Conservation (phyloP, 2,113 vertebrate species). For the Melanerpes formicivorus region DNA sequence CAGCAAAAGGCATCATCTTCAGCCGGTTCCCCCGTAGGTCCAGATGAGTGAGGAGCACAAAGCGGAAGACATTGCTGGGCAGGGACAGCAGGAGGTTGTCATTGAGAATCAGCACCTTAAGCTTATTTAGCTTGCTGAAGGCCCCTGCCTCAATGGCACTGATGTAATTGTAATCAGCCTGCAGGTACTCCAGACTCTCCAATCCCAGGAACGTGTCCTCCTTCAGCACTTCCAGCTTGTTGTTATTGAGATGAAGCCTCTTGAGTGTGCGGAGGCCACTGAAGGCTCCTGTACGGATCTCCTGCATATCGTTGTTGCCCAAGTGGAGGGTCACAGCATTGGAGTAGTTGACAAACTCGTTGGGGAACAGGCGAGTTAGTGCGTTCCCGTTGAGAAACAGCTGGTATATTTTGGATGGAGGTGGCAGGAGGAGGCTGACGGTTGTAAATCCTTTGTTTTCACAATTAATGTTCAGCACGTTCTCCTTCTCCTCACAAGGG, state of each 20-base stretch:
- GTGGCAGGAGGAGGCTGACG: constrained; percentile 88
- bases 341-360: constrained; percentile 95
- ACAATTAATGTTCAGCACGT: constrained; percentile 94
- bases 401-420: constrained; percentile 93
- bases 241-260: constrained; percentile 96
- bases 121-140: constrained; percentile 95
- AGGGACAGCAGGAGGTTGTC: constrained; percentile 95
- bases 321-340: constrained; percentile 95
- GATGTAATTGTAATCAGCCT: constrained; percentile 98
- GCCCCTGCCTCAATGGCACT: constrained; percentile 92
- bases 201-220: constrained; percentile 94
- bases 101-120: constrained; percentile 98
- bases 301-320: constrained; percentile 96
- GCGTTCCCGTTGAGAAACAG: constrained; percentile 97
- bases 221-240: constrained; percentile 92
- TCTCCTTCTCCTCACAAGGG: constrained; percentile 95
- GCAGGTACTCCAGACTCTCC: constrained; percentile 96
- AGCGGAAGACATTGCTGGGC: constrained; percentile 96
- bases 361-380: constrained; percentile 88
- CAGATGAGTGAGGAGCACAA: constrained; percentile 95
- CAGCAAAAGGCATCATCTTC: constrained; percentile 94
- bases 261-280: constrained; percentile 91
- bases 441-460: constrained; percentile 98
- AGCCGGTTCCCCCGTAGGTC: constrained; percentile 96
- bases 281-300: constrained; percentile 91